Evolutionary conservation across 2,113 vertebrate genomes (phyloP).

Genomic region (mouse (Mus musculus)): DNA sequence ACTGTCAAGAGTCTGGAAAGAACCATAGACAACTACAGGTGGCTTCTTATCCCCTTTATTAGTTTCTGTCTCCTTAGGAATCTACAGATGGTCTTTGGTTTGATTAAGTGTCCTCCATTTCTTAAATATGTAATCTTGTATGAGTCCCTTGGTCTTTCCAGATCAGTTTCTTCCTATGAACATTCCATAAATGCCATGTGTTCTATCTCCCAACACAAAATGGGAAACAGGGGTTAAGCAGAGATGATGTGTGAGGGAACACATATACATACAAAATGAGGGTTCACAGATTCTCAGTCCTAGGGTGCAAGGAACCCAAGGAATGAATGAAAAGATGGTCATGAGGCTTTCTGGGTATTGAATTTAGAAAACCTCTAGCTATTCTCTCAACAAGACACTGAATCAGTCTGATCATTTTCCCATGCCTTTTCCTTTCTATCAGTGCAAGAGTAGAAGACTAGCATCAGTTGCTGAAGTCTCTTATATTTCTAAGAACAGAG

Average conservation of each 20-base stretch:
- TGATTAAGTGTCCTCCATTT: background rate
- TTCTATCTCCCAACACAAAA: background rate
- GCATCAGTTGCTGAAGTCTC: background rate
- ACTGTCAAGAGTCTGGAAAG: background rate
- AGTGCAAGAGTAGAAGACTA: background rate
- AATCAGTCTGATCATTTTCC: background rate
- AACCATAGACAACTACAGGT: background rate
- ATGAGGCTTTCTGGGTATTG: background rate
- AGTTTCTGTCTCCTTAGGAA: background rate
- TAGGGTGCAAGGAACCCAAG: no score
- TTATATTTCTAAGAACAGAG: constrained; percentile 57
- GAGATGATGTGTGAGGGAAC: background rate
- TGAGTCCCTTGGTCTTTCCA: background rate
- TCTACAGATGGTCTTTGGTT: background rate
- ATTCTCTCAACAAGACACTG: background rate
- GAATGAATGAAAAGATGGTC: background rate
- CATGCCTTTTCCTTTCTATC: background rate
- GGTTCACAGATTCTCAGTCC: background rate
- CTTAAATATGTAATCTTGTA: background rate
- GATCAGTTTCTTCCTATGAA: background rate
- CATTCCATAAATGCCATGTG: background rate
- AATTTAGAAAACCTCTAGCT: background rate
- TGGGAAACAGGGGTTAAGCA: background rate
- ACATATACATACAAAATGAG: background rate
- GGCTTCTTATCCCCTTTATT: background rate